Evolutionary conservation across 2,797 vertebrate species (phyloP).

Genomic region (Gymnothorax reevesii): DNA sequence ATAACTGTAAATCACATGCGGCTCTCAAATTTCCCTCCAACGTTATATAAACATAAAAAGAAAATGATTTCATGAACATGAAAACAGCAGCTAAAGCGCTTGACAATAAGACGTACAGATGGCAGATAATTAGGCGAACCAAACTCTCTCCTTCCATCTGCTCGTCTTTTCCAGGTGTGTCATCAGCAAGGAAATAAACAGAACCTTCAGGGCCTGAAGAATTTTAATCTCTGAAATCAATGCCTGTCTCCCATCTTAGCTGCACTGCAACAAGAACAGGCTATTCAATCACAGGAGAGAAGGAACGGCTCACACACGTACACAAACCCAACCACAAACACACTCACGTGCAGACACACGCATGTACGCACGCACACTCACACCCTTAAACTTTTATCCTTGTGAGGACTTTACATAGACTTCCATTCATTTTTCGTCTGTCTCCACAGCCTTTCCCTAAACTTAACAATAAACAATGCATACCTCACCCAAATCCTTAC

Average conservation of each 20-base stretch:
- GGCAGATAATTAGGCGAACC: neutral
- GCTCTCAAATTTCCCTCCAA: neutral
- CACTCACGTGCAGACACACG: too few species aligned
- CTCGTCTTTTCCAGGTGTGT: neutral
- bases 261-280: neutral
- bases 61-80: neutral
- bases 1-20: neutral
- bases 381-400: too few species aligned
- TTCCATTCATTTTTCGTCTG: too few species aligned
- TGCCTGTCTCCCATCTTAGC: neutral
- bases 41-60: neutral
- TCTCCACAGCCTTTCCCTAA: too few species aligned
- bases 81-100: neutral
- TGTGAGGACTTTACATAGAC: too few species aligned
- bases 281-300: neutral
- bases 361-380: too few species aligned
- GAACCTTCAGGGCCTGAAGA: neutral
- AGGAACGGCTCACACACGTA: neutral
- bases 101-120: neutral
- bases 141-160: neutral
- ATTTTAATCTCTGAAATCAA: neutral
- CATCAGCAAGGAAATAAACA: neutral
- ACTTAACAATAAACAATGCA: too few species aligned
- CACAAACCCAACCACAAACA: neutral
- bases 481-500: too few species aligned